Base-by-base conservation (phyloP, 2,888 invertebrate genomes). In the Ligdia adustata region DNA sequence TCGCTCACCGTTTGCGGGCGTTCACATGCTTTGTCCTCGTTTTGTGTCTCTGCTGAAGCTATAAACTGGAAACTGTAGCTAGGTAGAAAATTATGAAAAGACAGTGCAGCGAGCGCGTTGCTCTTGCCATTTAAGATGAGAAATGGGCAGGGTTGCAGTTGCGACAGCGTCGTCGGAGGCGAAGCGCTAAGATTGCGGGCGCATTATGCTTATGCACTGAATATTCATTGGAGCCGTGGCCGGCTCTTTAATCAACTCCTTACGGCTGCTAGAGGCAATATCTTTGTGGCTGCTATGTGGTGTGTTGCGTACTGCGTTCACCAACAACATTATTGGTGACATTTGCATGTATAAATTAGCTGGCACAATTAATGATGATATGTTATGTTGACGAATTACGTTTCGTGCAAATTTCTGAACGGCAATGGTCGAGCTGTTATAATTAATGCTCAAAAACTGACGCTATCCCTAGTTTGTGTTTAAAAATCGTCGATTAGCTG, bases 171-270 rank as follows among this genome's bases (percentile, higher is more conserved):
- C 58, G 61, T 59, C 70, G 60, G n/a, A n/a, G 3, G 57, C 54
- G 62, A 51, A 60, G 70, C 71, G 62, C 75, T 76, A 72, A 82
- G 82, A 85, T 84, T 80, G 83, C 75, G 73, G 72, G 68, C 60
- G 79, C 78, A 75, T 80, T 80, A 79, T 81, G 78, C 75, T 82
- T 81, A 79, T 81, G 78, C 79, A 74, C 82, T 79, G 84, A 84
- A 82, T 81, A 85, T 84, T 82, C 82, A 82, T 81, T 76, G 75
- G 78, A 71, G 72, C 72, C 62, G 67, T 70, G 67, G 71, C 72
- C 69, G 54, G 69, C 74, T 79, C 78, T 83, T 83, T 80, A 82
- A 85, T 85, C 80, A 81, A 82, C 75, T 78, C 66, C 71, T 75
- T 75, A 76, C 68, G 66, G 51, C 60, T 61, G 50, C 34, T 53